phyloP scores from a whole-genome alignment of 2,888 invertebrate species.

The Hoplodrina ambigua region DNA sequence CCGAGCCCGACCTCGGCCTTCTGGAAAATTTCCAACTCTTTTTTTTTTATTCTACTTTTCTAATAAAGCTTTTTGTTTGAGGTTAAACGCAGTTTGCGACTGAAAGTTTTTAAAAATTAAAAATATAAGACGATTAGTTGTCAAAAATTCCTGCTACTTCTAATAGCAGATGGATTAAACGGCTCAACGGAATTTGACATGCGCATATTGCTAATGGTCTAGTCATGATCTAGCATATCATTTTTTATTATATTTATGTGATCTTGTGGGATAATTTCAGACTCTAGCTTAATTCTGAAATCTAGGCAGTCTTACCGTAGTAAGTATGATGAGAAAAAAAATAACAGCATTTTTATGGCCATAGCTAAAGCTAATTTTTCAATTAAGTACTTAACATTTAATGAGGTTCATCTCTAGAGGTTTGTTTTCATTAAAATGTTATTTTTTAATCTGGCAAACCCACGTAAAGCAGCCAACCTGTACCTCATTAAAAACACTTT shows the following conservation, averaged over 20 bases:
- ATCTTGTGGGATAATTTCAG: too few relatives aligned
- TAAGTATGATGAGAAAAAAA: not conserved
- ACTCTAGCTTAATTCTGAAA: too few relatives aligned
- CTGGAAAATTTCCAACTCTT: slow-evolving; percentile 14
- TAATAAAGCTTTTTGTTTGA: not conserved
- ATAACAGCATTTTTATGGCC: not conserved
- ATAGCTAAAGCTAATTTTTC: not conserved
- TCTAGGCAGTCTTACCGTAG: too few relatives aligned
- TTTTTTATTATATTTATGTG: too few relatives aligned
- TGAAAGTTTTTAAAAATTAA: too few relatives aligned
- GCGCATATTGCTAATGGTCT: too few relatives aligned
- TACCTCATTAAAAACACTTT: slow-evolving; percentile 40
- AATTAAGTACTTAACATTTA: not conserved
- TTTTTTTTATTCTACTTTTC: slow-evolving; percentile 15
- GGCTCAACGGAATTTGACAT: too few relatives aligned
- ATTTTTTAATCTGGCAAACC: slow-evolving; percentile 16
- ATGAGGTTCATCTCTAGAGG: not conserved
- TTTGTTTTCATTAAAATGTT: slow-evolving; percentile 20
- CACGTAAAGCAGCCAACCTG: slow-evolving; percentile 11
- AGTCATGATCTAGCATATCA: too few relatives aligned
- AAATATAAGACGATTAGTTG: too few relatives aligned
- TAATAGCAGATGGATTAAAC: too few relatives aligned
- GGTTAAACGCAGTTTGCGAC: too few relatives aligned
- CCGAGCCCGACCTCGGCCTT: slow-evolving; percentile 39
- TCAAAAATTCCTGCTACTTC: too few relatives aligned